These are phyloP conservation scores for Synodontis membranacea DNA, from an alignment of 2,113 vertebrate species.

Conservation along the genomic window DNA sequence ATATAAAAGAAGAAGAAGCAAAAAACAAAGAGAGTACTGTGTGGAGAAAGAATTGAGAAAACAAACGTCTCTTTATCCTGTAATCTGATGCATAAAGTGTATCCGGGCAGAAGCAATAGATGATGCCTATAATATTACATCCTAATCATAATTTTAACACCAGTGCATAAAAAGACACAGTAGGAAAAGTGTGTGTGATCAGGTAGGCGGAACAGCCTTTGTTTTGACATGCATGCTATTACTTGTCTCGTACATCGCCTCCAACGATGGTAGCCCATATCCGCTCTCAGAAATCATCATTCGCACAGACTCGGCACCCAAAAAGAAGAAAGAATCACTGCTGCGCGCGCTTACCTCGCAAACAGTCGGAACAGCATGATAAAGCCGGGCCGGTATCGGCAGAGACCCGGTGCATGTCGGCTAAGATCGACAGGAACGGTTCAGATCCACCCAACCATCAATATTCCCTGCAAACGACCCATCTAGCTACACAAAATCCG, in stretches of 20 bases:
- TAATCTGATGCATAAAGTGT: neutral
- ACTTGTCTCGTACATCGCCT: neutral
- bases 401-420: slow-evolving; percentile 71
- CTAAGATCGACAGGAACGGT: slow-evolving; percentile 50
- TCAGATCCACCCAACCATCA: slow-evolving; percentile 39
- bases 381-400: slow-evolving; percentile 63
- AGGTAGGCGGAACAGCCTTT: slow-evolving; percentile 19
- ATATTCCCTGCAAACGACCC: slow-evolving; percentile 43
- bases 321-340: no score
- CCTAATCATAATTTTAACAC: neutral
- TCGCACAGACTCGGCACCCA: neutral
- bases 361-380: slow-evolving; percentile 73
- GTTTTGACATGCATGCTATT: slow-evolving; percentile 15
- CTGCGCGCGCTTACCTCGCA: slow-evolving; percentile 67
- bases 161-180: neutral
- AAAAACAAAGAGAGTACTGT: neutral
- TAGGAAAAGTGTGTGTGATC: neutral
- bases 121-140: neutral
- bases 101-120: neutral
- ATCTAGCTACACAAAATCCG: slow-evolving; percentile 12
- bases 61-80: slow-evolving; percentile 10
- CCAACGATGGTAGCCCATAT: slow-evolving; percentile 8
- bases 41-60: neutral
- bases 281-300: neutral
- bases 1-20: neutral